Base-by-base conservation (phyloP, 2,888 invertebrate genomes). In the Mesochorus sp. region DNA sequence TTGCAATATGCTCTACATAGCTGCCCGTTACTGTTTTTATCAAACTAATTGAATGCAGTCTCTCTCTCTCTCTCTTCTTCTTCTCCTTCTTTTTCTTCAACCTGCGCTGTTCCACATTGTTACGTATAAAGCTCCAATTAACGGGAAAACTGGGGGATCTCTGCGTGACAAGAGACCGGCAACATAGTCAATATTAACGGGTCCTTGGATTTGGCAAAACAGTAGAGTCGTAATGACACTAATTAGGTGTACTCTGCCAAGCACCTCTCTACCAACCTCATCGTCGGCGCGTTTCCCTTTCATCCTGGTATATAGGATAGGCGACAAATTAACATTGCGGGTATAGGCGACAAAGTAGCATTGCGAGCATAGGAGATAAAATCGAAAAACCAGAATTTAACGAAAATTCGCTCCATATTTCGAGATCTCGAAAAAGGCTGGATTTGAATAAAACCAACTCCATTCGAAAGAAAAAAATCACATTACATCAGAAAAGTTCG, bases 41-140 rank as follows among this genome's bases (percentile, higher is more conserved):
- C 67, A 84, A 87, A 84, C 84, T 88, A 88, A 88, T 88, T 88
- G 87, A 88, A 87, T 86, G 85, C 86, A 82, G 80, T 81, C 79
- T 17, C 55, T 14, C 14, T 14, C 28, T n/a, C 17, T n/a, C 42
- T 39, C 12, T n/a, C n/a, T n/a, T n/a, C n/a, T n/a, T n/a, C n/a
- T n/a, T n/a, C n/a, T n/a, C n/a, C n/a, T n/a, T n/a, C n/a, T n/a
- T n/a, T n/a, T n/a, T n/a, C n/a, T n/a, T n/a, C n/a, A n/a, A n/a
- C n/a, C n/a, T 2, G 14, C 24, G 28, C 3, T 42, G 14, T 55
- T 37, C 31, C 39, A n/a, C 49, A 21, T 37, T 3, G 84, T 82
- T 84, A 84, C 83, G 81, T 83, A 84, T 82, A 84, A 83, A 82
- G 82, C 81, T 80, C 84, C 83, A 82, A 87, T 87, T 86, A 86